Percentiles rank a stretch among this genome's conserved stretches.
Evolutionary conservation across 2,113 vertebrate genomes (phyloP).

Genomic region (crab-eating macaque (Macaca fascicularis)): T2T-MFA8v1.1 NC_088394.1:82669501-82670000

Average conservation of each 20-base stretch:
- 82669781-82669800: not conserved
- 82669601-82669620: not conserved
- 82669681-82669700: constrained; percentile 53
- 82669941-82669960: not conserved
- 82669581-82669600: not conserved
- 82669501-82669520: not conserved
- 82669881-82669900: accelerated
- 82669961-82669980: not conserved
- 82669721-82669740: constrained; percentile 43
- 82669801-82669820: not conserved
- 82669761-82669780: not conserved
- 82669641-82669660: not conserved
- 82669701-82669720: constrained; percentile 42
- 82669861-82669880: not conserved
- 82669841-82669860: not conserved
- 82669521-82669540: accelerated
- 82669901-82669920: not conserved
- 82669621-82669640: not conserved
- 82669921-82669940: not conserved
- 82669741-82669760: not conserved
- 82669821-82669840: not conserved
- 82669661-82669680: not conserved
- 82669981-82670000: not conserved
- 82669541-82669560: not conserved
- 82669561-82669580: accelerated